phyloP scores from a whole-genome alignment of 1,140 invertebrate genomes.

The Pseudachorutes palmiensis region DNA sequence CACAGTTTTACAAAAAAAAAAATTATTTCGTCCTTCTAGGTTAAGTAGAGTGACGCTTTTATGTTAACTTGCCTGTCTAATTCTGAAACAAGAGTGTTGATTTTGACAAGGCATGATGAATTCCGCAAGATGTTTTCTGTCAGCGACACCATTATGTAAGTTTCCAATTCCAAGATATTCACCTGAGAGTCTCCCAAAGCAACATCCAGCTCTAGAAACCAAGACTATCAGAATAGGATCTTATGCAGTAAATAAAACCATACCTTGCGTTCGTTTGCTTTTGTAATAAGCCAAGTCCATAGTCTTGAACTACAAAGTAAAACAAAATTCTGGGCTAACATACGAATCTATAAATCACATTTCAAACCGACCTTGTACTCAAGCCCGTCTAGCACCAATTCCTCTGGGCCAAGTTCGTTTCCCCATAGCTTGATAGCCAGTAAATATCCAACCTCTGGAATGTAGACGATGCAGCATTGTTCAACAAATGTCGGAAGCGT shows the following conservation, averaged over 20 bases:
- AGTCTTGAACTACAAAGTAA: constrained; percentile 20
- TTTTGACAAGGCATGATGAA: constrained; percentile 50
- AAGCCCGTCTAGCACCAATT: constrained; percentile 53
- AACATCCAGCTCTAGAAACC: constrained; percentile 55
- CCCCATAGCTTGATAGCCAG: constrained; percentile 59
- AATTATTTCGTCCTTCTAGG: constrained; percentile 4
- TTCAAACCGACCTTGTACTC: constrained; percentile 57
- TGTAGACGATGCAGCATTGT: constrained; percentile 65
- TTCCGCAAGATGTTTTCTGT: constrained; percentile 56
- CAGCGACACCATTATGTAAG: constrained; percentile 60
- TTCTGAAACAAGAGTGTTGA: constrained; percentile 58
- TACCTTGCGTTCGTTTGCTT: constrained; percentile 62
- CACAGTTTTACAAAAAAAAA: constrained; percentile 19
- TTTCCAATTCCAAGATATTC: constrained; percentile 67
- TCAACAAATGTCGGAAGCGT: constrained; percentile 56
- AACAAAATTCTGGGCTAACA: too few relatives aligned
- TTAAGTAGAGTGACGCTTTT: not conserved
- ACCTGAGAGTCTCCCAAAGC: constrained; percentile 64
- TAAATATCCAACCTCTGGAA: constrained; percentile 72
- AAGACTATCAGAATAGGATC: constrained; percentile 1
- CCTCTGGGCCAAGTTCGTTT: constrained; percentile 46
- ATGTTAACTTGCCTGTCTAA: constrained; percentile 57
- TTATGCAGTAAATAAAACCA: constrained; percentile 22
- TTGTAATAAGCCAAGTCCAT: constrained; percentile 61
- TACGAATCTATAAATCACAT: too few relatives aligned